Evolutionary conservation across 2,888 invertebrate genomes (phyloP), one percentile per base, ranked within the genome.

Genomic region (Phortica magna): DNA sequence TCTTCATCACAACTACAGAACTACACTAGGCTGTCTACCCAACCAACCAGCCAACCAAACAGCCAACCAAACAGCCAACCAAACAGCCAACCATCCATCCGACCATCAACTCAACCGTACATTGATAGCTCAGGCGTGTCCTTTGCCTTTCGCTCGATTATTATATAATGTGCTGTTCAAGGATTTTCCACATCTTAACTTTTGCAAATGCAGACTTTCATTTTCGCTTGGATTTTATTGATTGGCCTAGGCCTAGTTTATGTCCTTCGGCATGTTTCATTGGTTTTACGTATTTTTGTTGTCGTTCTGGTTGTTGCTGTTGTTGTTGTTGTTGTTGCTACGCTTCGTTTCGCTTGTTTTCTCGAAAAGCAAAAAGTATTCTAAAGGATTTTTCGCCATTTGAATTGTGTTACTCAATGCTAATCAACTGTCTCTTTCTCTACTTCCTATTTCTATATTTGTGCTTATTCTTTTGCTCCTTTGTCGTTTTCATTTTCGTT

Each of bases 151-250:
- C 78, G 84, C 75, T 78, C 77, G 84, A 79, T 79, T 78, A 79
- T 83, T 41, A 39, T 78, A 79, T 83, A 48, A 39, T 70, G 78
- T 77, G 79, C 2, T 53, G 67, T 53, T 43, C 48, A 48, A 53
- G 88, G 83, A 84, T 85, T 85, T 88, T 88, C 87, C 88, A 88
- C 85, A 88, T 84, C 85, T 85, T 88, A 85, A 87, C 84, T 85
- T 83, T 79, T 86, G 77, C 83, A 81, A 78, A 83, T 85, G 81
- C 87, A 17, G 10, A 17, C n/a, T 19, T 59, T 61, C 9, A 59
- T 59, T 84, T 79, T 65, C 41, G 41, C 65, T 76, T 79, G 74
- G 43, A 10, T 73, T 43, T 87, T 88, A 85, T 85, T 88, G 89
- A 85, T 88, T 85, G 88, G 88, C 83, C 79, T 81, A 80, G 81